Evolutionary conservation across 2,888 invertebrate genomes (phyloP).

Genomic region (Hirtodrosophila confusa): DNA sequence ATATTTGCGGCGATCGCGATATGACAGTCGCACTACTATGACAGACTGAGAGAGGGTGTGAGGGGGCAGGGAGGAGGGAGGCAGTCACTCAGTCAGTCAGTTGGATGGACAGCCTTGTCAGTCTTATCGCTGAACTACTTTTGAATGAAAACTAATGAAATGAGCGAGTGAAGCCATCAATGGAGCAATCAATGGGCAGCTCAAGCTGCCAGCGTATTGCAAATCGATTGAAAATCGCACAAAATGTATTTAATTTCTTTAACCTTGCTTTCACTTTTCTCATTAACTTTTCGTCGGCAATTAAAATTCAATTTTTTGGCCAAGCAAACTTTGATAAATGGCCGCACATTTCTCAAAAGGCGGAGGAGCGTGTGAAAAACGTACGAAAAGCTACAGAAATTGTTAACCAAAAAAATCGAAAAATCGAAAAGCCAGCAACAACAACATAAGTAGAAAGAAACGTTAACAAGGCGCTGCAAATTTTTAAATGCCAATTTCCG

Average conservation of each 20-base stretch:
- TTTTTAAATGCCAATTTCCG: slow-evolving; percentile 79
- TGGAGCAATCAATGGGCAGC: slow-evolving; percentile 57
- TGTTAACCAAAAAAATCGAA: slow-evolving; percentile 10
- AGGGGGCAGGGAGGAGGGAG: neutral
- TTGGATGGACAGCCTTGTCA: slow-evolving; percentile 31
- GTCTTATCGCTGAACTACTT: slow-evolving; percentile 72
- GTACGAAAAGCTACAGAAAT: slow-evolving; percentile 17
- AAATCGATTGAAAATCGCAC: slow-evolving; percentile 60
- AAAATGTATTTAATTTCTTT: slow-evolving; percentile 74
- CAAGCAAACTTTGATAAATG: slow-evolving; percentile 64
- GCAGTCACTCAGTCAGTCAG: slow-evolving; percentile 31
- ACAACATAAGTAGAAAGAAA: slow-evolving; percentile 32
- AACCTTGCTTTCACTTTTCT: slow-evolving; percentile 81
- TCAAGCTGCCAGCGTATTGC: slow-evolving; percentile 43
- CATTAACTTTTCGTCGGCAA: slow-evolving; percentile 78
- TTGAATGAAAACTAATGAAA: slow-evolving; percentile 76
- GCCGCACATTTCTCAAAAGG: slow-evolving; percentile 60
- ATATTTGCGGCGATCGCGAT: slow-evolving; percentile 68
- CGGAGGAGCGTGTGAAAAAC: slow-evolving; percentile 73
- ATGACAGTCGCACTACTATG: slow-evolving; percentile 49
- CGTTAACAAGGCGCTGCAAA: slow-evolving; percentile 73
- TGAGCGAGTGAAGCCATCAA: slow-evolving; percentile 45
- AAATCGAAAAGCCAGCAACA: slow-evolving; percentile 9
- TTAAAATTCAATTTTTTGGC: slow-evolving; percentile 76
- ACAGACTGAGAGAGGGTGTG: slow-evolving; percentile 1